phyloP scores from a whole-genome alignment of 2,888 invertebrate species.

The Callosobruchus maculatus region DNA sequence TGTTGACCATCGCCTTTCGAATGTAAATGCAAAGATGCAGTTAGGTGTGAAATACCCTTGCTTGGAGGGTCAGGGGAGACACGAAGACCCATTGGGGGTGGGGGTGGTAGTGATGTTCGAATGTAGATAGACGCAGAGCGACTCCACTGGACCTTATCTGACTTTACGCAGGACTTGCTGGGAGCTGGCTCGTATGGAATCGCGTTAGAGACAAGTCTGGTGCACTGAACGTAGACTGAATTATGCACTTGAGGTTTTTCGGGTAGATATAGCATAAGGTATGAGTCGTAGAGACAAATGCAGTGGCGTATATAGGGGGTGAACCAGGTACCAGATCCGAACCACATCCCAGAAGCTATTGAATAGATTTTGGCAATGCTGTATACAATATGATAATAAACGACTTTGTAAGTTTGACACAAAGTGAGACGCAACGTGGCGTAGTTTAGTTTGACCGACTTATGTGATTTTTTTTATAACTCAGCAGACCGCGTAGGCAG shows the following conservation, averaged over 20 bases:
- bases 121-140: background rate
- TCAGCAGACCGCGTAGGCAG: no score
- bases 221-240: background rate
- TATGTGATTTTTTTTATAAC: no score
- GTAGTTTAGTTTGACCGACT: no score
- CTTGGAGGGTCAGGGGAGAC: background rate
- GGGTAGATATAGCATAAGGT: background rate
- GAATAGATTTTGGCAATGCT: no score
- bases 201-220: background rate
- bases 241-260: background rate
- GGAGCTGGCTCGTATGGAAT: background rate
- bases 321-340: no score
- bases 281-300: background rate
- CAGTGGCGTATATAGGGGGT: no score
- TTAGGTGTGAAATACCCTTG: background rate
- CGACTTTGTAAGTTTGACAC: no score
- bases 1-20: background rate
- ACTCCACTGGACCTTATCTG: background rate
- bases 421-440: no score
- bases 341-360: no score
- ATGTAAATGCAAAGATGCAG: background rate
- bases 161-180: background rate
- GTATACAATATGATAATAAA: no score
- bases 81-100: background rate
- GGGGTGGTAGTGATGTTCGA: background rate